Evolutionary conservation across 1,140 invertebrate genomes (phyloP), one percentile per base, ranked within the genome.

Genomic region (Harpegnathos saltator): DNA sequence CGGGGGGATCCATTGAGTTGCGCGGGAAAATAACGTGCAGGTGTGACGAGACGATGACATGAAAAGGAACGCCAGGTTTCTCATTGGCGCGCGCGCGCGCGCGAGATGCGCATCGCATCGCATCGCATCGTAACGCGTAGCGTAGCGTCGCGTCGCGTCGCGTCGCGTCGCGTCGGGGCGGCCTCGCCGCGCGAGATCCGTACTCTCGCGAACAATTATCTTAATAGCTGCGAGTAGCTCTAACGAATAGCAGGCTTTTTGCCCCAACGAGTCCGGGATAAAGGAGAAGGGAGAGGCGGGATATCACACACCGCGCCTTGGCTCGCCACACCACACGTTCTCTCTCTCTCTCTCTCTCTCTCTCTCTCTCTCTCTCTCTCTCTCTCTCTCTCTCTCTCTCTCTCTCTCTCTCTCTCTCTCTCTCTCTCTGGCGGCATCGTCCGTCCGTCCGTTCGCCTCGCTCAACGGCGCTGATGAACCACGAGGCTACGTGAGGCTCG

Each of bases 161-260:
- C 48, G 58, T 44, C 4, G 38, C 38, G 38, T 44, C 48, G 38
- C 50, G 63, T 26, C 54, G 29, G n/a, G 24, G n/a, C 44, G 48
- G 78, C 44, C 38, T 54, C 52, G 66, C 26, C 69, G 66, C 38
- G 38, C 3, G 38, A 44, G 38, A 82, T 73, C 83, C 19, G 62
- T 86, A 88, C 86, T 82, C 89, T 85, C 83, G 85, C 83, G 72
- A 56, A 85, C 90, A 89, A 92, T 93, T 93, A 93, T 92, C 89
- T 92, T 91, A 91, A 93, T 92, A 93, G 89, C 91, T 9, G 89
- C 87, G 90, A 92, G 89, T 87, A 85, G 89, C 90, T 92, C 90
- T 93, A 93, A 93, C 92, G 92, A 92, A 92, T 92, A 92, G 90
- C 85, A 84, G 88, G 78, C 89, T 74, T 93, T 93, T 92, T 93